phyloP scores from a whole-genome alignment of 2,888 invertebrate species.

The Pherbina coryleti region DNA sequence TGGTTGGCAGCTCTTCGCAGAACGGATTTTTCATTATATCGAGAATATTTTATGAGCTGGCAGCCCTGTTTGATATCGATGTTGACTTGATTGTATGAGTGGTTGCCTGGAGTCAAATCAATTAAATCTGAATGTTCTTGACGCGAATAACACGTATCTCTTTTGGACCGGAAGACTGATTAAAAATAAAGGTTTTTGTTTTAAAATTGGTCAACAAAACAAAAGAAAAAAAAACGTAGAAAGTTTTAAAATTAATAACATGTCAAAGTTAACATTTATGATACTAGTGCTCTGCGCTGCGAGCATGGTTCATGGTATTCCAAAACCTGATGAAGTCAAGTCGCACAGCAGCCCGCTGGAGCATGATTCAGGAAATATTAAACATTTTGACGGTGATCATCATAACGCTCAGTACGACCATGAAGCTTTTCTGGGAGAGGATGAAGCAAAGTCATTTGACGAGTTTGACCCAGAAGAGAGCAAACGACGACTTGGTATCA shows the following conservation, averaged over 20 bases:
- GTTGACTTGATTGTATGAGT: neutral
- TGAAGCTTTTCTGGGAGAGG: constrained; percentile 96
- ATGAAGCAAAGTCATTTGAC: constrained; percentile 92
- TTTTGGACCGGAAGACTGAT: neutral
- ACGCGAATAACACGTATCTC: constrained; percentile 43
- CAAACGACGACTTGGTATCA: constrained; percentile 86
- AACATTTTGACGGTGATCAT: constrained; percentile 81
- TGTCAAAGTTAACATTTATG: neutral
- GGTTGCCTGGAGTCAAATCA: constrained; percentile 29
- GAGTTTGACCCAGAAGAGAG: constrained; percentile 96
- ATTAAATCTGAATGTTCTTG: constrained; percentile 43
- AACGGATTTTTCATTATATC: too few relatives aligned
- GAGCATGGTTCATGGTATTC: constrained; percentile 72
- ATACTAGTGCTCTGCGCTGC: neutral
- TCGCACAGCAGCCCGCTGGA: constrained; percentile 74
- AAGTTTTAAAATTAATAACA: neutral
- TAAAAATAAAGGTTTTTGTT: neutral
- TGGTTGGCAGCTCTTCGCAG: too few relatives aligned
- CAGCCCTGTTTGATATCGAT: neutral
- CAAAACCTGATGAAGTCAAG: constrained; percentile 74
- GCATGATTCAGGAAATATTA: constrained; percentile 80
- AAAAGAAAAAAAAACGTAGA: neutral
- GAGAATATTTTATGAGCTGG: too few relatives aligned
- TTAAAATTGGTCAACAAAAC: neutral
- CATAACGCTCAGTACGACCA: constrained; percentile 95